Conservation (phyloP, 2,888 invertebrate genomes). For the Phragmatobia fuliginosa region DNA sequence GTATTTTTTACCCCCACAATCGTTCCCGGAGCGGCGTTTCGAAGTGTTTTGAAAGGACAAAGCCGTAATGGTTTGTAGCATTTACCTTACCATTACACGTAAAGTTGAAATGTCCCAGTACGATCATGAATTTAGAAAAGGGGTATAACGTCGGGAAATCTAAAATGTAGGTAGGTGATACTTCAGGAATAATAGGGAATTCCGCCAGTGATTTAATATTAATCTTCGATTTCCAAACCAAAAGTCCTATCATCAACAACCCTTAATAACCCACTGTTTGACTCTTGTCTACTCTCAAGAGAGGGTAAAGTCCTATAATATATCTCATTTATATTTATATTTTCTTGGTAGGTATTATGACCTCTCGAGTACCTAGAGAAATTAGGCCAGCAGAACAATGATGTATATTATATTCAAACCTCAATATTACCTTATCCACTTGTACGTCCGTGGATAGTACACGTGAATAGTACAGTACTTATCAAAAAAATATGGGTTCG, state of each 20-base stretch:
- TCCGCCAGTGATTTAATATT: neutral
- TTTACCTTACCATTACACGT: constrained; percentile 19
- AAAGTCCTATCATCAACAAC: too few species aligned
- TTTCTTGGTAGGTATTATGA: neutral
- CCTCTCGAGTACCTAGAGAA: neutral
- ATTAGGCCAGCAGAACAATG: too few species aligned
- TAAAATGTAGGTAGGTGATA: constrained; percentile 1
- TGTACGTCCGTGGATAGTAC: too few species aligned
- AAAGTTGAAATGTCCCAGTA: constrained; percentile 16
- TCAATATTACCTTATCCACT: too few species aligned
- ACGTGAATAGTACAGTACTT: too few species aligned
- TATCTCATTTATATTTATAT: too few species aligned
- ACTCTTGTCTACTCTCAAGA: too few species aligned
- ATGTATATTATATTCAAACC: too few species aligned
- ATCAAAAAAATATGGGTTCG: too few species aligned
- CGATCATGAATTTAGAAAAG: constrained; percentile 8
- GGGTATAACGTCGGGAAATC: constrained; percentile 3
- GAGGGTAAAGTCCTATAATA: too few species aligned
- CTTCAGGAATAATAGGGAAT: neutral
- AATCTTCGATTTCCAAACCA: too few species aligned
- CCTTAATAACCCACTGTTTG: too few species aligned
- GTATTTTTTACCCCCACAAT: constrained; percentile 4
- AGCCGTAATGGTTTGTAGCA: constrained; percentile 20
- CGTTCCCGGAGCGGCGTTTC: constrained; percentile 3
- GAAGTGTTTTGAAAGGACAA: constrained; percentile 14